Conservation (phyloP, 2,888 invertebrate genomes). For the Magallana nippona region DNA sequence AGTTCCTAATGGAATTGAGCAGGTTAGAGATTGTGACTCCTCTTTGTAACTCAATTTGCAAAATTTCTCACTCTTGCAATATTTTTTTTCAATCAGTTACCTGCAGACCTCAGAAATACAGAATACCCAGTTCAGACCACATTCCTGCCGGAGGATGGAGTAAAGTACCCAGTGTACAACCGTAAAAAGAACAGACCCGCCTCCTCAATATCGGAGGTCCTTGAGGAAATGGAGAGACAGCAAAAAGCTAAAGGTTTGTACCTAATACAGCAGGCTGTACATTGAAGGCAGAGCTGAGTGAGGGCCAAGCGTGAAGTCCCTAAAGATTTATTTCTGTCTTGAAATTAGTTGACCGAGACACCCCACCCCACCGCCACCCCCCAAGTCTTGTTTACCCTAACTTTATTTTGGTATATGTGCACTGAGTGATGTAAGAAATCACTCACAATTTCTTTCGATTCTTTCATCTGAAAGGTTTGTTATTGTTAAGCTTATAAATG, state of each 20-base stretch:
- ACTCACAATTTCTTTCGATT: not conserved
- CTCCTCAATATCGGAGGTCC: constrained; percentile 76
- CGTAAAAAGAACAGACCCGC: constrained; percentile 72
- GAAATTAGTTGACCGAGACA: not conserved
- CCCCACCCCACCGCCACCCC: not conserved
- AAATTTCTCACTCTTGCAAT: too few species aligned
- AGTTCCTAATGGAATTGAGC: too few species aligned
- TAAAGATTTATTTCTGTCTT: too few species aligned
- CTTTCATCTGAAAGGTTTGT: too few species aligned
- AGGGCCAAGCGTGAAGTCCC: not conserved
- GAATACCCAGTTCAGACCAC: constrained; percentile 45
- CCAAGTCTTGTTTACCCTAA: not conserved
- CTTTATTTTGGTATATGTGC: not conserved
- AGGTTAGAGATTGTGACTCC: too few species aligned
- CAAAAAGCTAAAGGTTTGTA: constrained; percentile 62
- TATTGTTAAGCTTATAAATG: not conserved
- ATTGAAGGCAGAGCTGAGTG: not conserved
- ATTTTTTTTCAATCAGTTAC: constrained; percentile 8
- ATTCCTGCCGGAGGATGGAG: constrained; percentile 65
- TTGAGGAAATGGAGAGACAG: constrained; percentile 73
- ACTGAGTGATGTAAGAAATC: not conserved
- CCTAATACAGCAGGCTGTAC: not conserved
- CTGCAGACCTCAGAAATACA: constrained; percentile 33
- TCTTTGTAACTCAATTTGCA: too few species aligned
- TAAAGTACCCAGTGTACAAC: constrained; percentile 65